These are phyloP conservation scores for Ophraella communa DNA, from an alignment of 2,888 invertebrate genomes.

Conservation along the genomic window DNA sequence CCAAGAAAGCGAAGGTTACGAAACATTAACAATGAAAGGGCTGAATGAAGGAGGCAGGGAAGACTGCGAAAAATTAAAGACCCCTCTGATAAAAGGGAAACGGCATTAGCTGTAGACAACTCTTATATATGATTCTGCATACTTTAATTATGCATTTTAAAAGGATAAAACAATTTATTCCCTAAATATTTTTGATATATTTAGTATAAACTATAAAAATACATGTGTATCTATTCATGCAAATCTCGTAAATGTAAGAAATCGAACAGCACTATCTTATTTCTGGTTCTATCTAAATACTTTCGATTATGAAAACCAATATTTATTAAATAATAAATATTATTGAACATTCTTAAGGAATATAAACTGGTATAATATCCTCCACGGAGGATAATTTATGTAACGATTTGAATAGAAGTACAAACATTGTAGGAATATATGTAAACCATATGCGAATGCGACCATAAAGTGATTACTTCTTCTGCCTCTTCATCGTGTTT, in stretches of 20 bases:
- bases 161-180: no score
- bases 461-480: slow-evolving; percentile 39
- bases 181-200: no score
- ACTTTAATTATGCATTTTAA: no score
- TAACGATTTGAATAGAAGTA: slow-evolving; percentile 25
- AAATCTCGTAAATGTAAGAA: slow-evolving; percentile 6
- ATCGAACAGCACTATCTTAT: slow-evolving; percentile 9
- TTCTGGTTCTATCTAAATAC: not conserved
- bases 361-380: slow-evolving; percentile 21
- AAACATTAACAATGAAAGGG: no score
- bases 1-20: no score
- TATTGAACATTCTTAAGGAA: slow-evolving; percentile 11
- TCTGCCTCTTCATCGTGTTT: slow-evolving; percentile 24
- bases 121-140: no score
- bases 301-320: slow-evolving; percentile 19
- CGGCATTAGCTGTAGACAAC: no score
- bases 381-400: slow-evolving; percentile 19
- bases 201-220: no score
- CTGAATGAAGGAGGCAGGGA: no score
- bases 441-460: slow-evolving; percentile 40
- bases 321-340: slow-evolving; percentile 24
- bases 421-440: slow-evolving; percentile 31
- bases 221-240: not conserved
- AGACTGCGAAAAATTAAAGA: no score
- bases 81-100: no score